Percentiles rank a stretch among this genome's conserved stretches.
Evolutionary conservation across 2,797 vertebrate genomes (phyloP).

Genomic region (Diceros bicornis): DNA sequence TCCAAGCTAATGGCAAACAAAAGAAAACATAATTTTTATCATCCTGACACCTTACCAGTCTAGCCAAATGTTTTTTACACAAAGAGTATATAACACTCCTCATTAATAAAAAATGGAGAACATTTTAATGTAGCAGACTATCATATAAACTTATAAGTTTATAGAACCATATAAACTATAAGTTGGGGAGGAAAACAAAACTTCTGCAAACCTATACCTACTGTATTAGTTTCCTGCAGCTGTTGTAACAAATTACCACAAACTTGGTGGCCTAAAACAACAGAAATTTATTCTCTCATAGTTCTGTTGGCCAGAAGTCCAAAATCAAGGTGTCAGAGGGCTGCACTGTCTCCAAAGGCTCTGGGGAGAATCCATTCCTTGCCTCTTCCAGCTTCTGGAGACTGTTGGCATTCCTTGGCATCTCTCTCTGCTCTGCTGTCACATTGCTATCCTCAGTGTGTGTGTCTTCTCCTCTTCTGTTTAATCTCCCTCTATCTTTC

Average conservation of each 20-base stretch:
- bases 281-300: neutral
- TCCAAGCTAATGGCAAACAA: no score
- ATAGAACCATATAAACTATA: neutral
- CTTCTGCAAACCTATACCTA: neutral
- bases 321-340: neutral
- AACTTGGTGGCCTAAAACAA: neutral
- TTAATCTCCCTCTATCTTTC: neutral
- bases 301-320: neutral
- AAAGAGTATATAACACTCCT: neutral
- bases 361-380: neutral
- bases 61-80: neutral
- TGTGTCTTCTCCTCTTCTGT: neutral
- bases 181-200: slow-evolving; percentile 6
- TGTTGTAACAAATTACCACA: neutral
- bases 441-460: neutral
- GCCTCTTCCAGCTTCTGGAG: neutral
- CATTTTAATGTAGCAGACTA: neutral
- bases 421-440: neutral
- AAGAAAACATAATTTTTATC: slow-evolving; percentile 26
- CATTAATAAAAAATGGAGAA: neutral
- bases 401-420: neutral
- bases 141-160: neutral
- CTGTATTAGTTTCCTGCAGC: neutral
- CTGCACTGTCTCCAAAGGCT: neutral
- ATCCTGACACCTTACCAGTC: neutral